These are phyloP conservation scores for Vidua macroura DNA, from an alignment of 2,113 vertebrate genomes.

Conservation along the genomic window DNA sequence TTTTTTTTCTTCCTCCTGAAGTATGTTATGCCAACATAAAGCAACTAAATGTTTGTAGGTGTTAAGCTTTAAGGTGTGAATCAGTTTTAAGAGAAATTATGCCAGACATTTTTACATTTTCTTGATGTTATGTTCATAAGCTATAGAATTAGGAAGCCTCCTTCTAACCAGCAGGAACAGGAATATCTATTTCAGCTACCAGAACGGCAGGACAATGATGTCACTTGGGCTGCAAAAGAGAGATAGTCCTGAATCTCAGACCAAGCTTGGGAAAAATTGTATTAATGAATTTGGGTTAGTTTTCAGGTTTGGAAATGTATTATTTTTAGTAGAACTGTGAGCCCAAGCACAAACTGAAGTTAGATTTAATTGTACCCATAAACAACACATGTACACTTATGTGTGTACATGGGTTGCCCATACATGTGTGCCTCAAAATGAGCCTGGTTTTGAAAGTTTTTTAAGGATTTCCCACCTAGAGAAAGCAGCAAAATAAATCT, in stretches of 20 bases:
- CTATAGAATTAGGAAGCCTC: not conserved
- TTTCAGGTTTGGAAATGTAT: not conserved
- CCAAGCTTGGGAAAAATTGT: not conserved
- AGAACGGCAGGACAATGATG: not conserved
- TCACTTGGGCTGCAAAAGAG: not conserved
- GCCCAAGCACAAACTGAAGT: not conserved
- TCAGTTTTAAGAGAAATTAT: not conserved
- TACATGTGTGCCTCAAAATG: fast-evolving
- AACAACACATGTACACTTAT: not conserved
- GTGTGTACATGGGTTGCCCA: not conserved
- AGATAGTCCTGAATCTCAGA: not conserved
- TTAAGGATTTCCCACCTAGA: not conserved
- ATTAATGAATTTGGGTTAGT: not conserved
- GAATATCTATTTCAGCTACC: not conserved
- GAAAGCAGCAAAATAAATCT: not conserved
- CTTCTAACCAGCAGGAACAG: not conserved
- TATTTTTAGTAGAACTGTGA: not conserved
- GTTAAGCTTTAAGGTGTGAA: not conserved
- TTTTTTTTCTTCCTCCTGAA: not conserved
- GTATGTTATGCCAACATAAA: not conserved
- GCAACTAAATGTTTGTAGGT: not conserved
- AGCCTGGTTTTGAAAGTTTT: fast-evolving
- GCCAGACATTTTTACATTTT: not conserved
- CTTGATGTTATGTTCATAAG: not conserved
- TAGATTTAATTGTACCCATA: not conserved